Percentiles rank a stretch among this genome's conserved stretches.
Conservation (phyloP, 2,797 vertebrate genomes). For the Tragelaphus eurycerus region DNA sequence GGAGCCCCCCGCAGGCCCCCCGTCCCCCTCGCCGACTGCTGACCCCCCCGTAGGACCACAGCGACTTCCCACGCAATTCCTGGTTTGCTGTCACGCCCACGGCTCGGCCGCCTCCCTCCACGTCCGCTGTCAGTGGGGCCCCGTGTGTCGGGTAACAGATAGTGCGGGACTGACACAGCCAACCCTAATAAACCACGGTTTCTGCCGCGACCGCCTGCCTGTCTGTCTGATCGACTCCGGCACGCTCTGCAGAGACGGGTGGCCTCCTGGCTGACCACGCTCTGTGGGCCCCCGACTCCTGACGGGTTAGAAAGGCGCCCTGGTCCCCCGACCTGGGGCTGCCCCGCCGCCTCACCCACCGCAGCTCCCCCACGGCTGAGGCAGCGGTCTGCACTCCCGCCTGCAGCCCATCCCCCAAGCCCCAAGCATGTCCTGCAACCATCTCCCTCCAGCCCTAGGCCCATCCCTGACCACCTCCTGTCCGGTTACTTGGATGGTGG, state of each 20-base stretch:
- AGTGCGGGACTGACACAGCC: conserved; percentile 76
- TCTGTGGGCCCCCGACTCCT: neutral
- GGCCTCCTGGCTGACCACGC: neutral
- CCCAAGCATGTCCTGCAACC: neutral
- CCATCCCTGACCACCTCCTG: too few relatives aligned
- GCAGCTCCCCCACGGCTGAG: neutral
- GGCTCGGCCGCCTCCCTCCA: conserved; percentile 59
- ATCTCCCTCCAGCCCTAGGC: neutral
- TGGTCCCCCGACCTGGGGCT: neutral
- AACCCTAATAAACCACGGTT: conserved; percentile 84
- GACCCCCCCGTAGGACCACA: conserved; percentile 50
- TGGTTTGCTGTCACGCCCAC: conserved; percentile 62
- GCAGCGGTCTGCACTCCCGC: accelerated
- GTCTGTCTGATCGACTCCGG: neutral
- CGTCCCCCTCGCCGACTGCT: neutral
- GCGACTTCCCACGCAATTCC: conserved; percentile 58
- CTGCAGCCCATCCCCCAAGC: neutral
- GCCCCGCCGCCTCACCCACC: accelerated
- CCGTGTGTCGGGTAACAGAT: conserved; percentile 68
- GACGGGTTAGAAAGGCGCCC: neutral
- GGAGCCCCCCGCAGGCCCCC: neutral
- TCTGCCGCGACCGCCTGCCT: conserved; percentile 64
- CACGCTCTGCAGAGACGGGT: neutral
- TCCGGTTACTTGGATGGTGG: accelerated
- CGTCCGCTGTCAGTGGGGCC: conserved; percentile 73